Evolutionary conservation across 2,797 vertebrate species (phyloP), one percentile per base, ranked within the genome.

Genomic region (Sylvia borin): DNA sequence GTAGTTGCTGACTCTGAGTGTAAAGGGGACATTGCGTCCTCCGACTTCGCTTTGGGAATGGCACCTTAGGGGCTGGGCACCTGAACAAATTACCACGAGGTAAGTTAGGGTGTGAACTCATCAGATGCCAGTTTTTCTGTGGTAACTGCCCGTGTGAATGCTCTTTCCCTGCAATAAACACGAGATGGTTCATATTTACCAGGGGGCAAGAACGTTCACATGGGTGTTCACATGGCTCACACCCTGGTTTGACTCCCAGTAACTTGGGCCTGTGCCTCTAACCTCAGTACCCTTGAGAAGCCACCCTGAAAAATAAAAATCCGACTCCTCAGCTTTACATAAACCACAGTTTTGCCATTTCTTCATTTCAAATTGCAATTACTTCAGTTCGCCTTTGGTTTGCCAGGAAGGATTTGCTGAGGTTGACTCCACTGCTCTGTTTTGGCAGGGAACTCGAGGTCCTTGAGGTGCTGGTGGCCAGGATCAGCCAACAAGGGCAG

Each of bases 91-190:
- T 51, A 94, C 96, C 94, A 96, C 31, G 9, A 95, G 93, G 54
- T 94, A 93, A 78, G 36, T 92, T 90, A 94, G 94, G 94, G 96
- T 88, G 96, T 97, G 93, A 97, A 81, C 96, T 79, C 87, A 17
- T 58, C 66, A 92, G 95, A 62, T 95, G 95, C 94, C 96, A 96
- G 93, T 88, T 95, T 92, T 95, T 88, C 94, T 96, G 96, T 90
- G 96, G 95, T 95, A 95, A 88, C 85, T 95, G 92, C 90, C 95
- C 47, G 54, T 96, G 94, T 95, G 95, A 96, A 95, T 93, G 90
- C 90, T 93, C 85, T 26, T 94, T 88, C 58, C 92, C 54, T 93
- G 93, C 93, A 96, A 95, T 88, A 93, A 95, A 75, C 90, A 71
- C 58, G 32, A 86, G 76, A 4, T 48, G 62, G 90, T 95, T 95